Conservation (phyloP, 2,113 vertebrate species). For the Bagarius yarrelli region DNA sequence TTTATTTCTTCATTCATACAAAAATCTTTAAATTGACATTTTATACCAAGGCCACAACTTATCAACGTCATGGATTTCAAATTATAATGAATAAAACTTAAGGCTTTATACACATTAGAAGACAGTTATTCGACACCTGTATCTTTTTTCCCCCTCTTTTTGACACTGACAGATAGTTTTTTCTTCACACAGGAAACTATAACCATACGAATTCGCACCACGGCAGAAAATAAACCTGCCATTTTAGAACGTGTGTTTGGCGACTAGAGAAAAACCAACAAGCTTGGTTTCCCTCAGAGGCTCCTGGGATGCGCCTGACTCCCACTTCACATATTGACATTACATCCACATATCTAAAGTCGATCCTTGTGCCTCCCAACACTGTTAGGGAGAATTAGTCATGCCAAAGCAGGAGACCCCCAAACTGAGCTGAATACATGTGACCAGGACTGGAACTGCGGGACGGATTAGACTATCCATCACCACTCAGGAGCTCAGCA, state of each 20-base stretch:
- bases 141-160: neutral
- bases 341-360: slow-evolving; percentile 32
- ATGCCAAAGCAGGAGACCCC: slow-evolving; percentile 28
- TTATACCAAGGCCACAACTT: neutral
- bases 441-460: slow-evolving; percentile 36
- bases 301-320: slow-evolving; percentile 19
- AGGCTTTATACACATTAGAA: neutral
- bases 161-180: too few species aligned
- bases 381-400: slow-evolving; percentile 44
- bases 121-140: neutral
- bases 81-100: neutral
- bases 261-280: slow-evolving; percentile 49
- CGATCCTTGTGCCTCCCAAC: slow-evolving; percentile 41
- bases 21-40: neutral
- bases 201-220: slow-evolving; percentile 22
- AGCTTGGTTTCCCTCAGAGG: slow-evolving; percentile 53
- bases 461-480: slow-evolving; percentile 52
- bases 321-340: slow-evolving; percentile 4
- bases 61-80: neutral
- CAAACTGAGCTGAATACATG: slow-evolving; percentile 37
- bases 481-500: slow-evolving; percentile 28
- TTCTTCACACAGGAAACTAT: slow-evolving; percentile 3
- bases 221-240: slow-evolving; percentile 44
- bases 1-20: neutral
- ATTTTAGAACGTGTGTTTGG: slow-evolving; percentile 14